These are phyloP conservation scores for Cassiopea andromeda DNA, from an alignment of 30 jellyfish, hydroid and myxozoan species.

Conservation along the genomic window DNA sequence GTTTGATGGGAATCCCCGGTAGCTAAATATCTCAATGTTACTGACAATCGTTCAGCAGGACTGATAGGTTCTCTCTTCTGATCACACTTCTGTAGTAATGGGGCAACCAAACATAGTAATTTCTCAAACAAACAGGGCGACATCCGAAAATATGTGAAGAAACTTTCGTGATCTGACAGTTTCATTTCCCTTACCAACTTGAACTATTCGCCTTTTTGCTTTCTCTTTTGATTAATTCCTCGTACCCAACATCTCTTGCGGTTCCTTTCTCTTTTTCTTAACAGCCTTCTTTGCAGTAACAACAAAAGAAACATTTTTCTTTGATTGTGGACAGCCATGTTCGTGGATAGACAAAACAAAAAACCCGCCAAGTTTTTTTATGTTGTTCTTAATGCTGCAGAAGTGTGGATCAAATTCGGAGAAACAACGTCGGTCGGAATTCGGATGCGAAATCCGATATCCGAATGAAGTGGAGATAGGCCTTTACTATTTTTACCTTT, in stretches of 20 bases:
- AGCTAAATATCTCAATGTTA: conserved; percentile 46
- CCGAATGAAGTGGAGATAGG: conserved; percentile 21
- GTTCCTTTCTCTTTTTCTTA: conserved; percentile 21
- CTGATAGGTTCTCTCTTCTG: conserved; percentile 26
- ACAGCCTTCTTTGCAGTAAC: conserved; percentile 30
- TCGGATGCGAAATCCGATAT: conserved; percentile 35
- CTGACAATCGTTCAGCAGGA: conserved; percentile 46
- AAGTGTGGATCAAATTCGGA: conserved; percentile 52
- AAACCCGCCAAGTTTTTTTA: conserved; percentile 26
- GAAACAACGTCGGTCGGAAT: conserved; percentile 41
- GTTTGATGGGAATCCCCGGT: conserved; percentile 54
- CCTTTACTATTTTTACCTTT: not conserved
- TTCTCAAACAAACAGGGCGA: conserved; percentile 19
- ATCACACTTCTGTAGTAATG: not conserved
- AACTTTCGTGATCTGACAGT: conserved; percentile 54
- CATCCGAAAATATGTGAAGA: conserved; percentile 51
- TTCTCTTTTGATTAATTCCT: conserved; percentile 45
- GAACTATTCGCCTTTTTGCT: conserved; percentile 45
- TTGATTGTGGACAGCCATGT: conserved; percentile 31
- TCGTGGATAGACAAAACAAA: not conserved
- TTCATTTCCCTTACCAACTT: conserved; percentile 17
- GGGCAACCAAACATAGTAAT: conserved; percentile 13
- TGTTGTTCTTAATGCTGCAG: conserved; percentile 18
- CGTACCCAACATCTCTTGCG: conserved; percentile 60
- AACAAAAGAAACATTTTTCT: conserved; percentile 22